Conservation (phyloP, 2,888 invertebrate species). For the Heteromurus nitidus region DNA sequence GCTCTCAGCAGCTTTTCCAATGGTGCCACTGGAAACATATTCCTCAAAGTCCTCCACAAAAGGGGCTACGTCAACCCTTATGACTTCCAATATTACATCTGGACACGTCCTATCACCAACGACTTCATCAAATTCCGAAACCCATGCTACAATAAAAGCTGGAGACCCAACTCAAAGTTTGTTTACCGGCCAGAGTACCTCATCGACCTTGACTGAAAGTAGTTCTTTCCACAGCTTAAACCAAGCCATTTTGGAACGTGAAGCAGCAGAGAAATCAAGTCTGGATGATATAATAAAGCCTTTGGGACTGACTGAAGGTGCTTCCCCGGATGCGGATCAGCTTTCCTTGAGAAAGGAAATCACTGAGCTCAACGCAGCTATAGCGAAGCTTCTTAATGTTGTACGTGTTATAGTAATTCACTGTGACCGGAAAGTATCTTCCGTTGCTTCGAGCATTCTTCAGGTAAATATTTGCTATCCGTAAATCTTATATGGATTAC, state of each 20-base stretch:
- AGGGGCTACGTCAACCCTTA: background rate
- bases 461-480: too few relatives aligned
- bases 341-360: conserved; percentile 67
- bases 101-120: background rate
- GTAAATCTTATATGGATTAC: too few relatives aligned
- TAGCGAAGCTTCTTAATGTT: conserved; percentile 67
- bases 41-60: conserved; percentile 3
- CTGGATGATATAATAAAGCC: conserved; percentile 60
- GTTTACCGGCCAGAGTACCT: conserved; percentile 6
- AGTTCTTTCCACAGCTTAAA: conserved; percentile 70
- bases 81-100: background rate
- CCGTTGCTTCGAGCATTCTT: conserved; percentile 72
- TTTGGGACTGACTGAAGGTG: conserved; percentile 44
- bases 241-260: conserved; percentile 72
- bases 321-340: conserved; percentile 57
- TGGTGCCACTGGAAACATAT: conserved; percentile 34
- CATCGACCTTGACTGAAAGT: conserved; percentile 42
- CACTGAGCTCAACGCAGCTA: conserved; percentile 68
- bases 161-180: background rate
- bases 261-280: conserved; percentile 69
- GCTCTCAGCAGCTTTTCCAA: conserved; percentile 66
- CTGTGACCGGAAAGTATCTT: conserved; percentile 71
- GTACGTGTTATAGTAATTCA: conserved; percentile 71
- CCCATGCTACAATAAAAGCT: conserved; percentile 8
- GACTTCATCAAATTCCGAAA: background rate